phyloP scores from a whole-genome alignment of 1,140 invertebrate species.

The Doryteuthis pealeii region DNA sequence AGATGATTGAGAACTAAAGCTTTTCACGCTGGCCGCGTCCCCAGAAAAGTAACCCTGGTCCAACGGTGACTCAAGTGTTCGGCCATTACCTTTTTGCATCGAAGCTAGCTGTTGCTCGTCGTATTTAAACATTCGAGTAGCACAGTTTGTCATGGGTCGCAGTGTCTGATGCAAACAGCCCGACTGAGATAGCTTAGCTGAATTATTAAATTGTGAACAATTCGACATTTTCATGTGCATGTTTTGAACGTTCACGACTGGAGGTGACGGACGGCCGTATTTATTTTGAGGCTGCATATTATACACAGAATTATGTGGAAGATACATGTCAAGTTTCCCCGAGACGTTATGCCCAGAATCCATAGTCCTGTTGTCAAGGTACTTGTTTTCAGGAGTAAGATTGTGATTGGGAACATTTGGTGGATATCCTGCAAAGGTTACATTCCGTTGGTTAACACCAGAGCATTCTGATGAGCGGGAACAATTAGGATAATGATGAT shows the following conservation, averaged over 20 bases:
- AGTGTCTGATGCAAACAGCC: slow-evolving; percentile 5
- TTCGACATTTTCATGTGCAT: slow-evolving; percentile 29
- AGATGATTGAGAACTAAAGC: slow-evolving; percentile 39
- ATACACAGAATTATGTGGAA: slow-evolving; percentile 11
- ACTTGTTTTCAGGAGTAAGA: neutral
- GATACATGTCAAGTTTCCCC: neutral
- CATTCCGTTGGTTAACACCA: neutral
- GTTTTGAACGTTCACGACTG: slow-evolving; percentile 51
- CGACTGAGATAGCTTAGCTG: slow-evolving; percentile 1
- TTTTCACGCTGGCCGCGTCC: slow-evolving; percentile 45
- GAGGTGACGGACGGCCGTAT: slow-evolving; percentile 43
- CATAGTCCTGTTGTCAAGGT: neutral
- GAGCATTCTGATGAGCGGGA: neutral
- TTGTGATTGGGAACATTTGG: neutral
- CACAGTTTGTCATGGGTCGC: neutral
- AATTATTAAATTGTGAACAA: neutral
- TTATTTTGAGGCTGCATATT: slow-evolving; percentile 21
- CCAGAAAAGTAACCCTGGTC: slow-evolving; percentile 51
- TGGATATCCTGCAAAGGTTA: neutral
- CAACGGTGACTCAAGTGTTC: slow-evolving; percentile 42
- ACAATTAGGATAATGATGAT: slow-evolving; percentile 1
- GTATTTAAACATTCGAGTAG: neutral
- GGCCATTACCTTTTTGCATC: slow-evolving; percentile 25
- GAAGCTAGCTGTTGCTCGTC: slow-evolving; percentile 10
- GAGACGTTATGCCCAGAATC: neutral